These are phyloP conservation scores for Sinopyrophorus schimmeli DNA, from an alignment of 2,888 invertebrate species.

Conservation along the genomic window DNA sequence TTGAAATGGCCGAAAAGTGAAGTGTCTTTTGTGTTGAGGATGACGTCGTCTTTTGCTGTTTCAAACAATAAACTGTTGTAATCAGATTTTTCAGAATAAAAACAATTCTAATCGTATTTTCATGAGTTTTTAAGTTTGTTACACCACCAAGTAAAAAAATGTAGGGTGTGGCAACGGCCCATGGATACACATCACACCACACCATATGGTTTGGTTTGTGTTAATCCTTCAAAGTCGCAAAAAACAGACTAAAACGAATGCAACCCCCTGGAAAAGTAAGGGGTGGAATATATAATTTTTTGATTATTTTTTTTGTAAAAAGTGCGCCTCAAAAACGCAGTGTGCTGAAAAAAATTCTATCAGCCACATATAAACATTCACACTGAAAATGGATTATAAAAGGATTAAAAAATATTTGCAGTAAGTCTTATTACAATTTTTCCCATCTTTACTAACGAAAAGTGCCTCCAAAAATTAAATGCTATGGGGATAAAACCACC, in stretches of 20 bases:
- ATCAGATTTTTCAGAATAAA: conserved; percentile 24
- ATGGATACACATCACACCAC: conserved; percentile 6
- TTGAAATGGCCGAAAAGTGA: conserved; percentile 26
- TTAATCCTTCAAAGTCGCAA: no score
- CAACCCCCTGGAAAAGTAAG: no score
- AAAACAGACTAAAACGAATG: no score
- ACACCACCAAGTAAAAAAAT: no score
- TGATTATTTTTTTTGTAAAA: no score
- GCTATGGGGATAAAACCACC: conserved; percentile 10
- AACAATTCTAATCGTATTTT: conserved; percentile 12
- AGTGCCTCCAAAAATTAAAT: conserved; percentile 8
- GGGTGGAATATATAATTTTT: no score
- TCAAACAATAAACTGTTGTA: no score
- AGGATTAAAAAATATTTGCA: conserved; percentile 17
- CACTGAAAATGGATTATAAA: conserved; percentile 16
- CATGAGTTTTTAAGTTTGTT: conserved; percentile 18
- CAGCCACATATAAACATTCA: no score
- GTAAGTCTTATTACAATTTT: conserved; percentile 27
- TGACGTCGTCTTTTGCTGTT: no score
- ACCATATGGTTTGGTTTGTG: no score
- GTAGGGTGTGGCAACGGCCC: conserved; percentile 31
- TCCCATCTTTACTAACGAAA: conserved; percentile 28
- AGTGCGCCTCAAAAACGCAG: conserved; percentile 14
- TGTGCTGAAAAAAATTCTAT: conserved; percentile 22
- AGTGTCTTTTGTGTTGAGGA: conserved; percentile 30